Evolutionary conservation across 2,113 vertebrate genomes (phyloP).

Genomic region (Rhinichthys klamathensis): DNA sequence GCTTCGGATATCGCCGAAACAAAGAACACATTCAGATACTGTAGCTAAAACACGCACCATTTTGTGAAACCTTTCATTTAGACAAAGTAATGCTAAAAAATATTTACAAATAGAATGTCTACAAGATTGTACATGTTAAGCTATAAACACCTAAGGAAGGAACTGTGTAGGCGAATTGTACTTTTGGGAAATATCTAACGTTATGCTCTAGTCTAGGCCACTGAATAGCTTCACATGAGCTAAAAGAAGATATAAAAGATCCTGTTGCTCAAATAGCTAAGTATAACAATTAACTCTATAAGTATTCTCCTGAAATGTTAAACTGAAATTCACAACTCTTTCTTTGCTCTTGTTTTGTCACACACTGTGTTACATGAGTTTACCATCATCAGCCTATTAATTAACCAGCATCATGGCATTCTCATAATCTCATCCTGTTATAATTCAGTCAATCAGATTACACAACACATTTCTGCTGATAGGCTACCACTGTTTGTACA

Average conservation of each 20-base stretch:
- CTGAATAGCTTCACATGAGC: neutral
- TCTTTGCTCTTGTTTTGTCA: neutral
- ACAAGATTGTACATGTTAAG: neutral
- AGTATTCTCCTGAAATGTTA: neutral
- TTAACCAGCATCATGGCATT: neutral
- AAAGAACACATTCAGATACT: constrained; percentile 71
- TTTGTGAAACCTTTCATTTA: constrained; percentile 21
- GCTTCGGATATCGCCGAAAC: constrained; percentile 46
- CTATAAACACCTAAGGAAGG: no score
- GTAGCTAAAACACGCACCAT: constrained; percentile 30
- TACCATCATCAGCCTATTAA: neutral
- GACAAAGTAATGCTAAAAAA: neutral
- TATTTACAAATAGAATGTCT: neutral
- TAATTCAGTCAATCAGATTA: constrained; percentile 28
- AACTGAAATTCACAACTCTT: neutral
- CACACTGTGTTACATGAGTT: no score
- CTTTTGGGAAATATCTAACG: neutral
- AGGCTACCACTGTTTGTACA: neutral
- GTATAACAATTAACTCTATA: neutral
- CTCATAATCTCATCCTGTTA: constrained; percentile 15
- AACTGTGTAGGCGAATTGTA: neutral
- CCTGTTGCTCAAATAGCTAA: neutral
- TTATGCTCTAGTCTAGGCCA: neutral
- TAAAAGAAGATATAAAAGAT: neutral
- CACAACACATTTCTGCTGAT: neutral